Evolutionary conservation across 2,797 vertebrate genomes (phyloP), one percentile per base, ranked within the genome.

Genomic region (Eleutherodactylus coqui): DNA sequence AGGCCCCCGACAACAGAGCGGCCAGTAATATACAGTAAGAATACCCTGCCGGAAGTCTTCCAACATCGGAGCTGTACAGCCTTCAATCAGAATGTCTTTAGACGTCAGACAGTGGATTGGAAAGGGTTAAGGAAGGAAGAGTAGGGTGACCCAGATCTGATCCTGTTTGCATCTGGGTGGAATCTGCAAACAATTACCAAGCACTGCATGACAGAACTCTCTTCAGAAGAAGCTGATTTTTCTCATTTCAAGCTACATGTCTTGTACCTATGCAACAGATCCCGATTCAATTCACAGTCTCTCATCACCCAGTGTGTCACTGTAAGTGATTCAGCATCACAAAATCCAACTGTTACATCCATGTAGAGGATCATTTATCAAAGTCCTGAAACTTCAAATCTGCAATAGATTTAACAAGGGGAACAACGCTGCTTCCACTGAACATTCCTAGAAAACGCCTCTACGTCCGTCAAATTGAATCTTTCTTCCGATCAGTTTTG

Each of bases 161-260:
- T 77, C 83, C 34, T 60, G n/a, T 53, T 38, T 51, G 73, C 83
- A 84, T 84, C 45, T 69, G 75, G 83, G 83, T 84, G 83, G 83
- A 75, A 75, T 84, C 83, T 84, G 83, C 60, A 67, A 84, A 69
- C 83, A 78, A 84, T 84, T 84, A 84, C 32, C 3, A 60, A 45
- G 73, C 55, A 16, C 67, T 77, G 73, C 45, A 76, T 84, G 72
- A 67, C 73, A 34, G 62, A 67, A 38, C 53, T 34, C 45, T 60
- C 27, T 19, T 80, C 41, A 67, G 55, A 67, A 45, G 60, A 41
- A 72, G 47, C 32, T 43, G 73, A 38, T 75, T 62, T 47, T 60
- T 21, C 47, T 76, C 32, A 62, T 49, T 77, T 62, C 53, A 27
- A 38, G 53, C 72, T 73, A 16, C 70, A 76, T 76, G 51, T 75